Percentiles rank a stretch among this genome's conserved stretches.
phyloP scores from a whole-genome alignment of 2,888 invertebrate genomes.

The Meghimatium bilineatum region DNA sequence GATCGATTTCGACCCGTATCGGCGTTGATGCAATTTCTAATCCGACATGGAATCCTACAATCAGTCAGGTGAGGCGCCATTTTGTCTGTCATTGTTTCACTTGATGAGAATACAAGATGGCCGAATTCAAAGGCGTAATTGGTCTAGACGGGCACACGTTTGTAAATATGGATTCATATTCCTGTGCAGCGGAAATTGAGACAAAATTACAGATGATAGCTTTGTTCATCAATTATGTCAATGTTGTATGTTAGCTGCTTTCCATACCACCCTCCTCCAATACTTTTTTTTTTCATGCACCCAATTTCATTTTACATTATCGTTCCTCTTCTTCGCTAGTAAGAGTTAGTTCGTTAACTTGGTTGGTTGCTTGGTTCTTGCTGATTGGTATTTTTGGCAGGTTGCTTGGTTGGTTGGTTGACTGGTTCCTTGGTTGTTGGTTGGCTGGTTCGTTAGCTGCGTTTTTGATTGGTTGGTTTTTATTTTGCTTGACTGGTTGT shows the following conservation, averaged over 20 bases:
- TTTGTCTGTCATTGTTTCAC: background rate
- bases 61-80: background rate
- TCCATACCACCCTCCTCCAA: too few relatives aligned
- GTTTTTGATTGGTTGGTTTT: background rate
- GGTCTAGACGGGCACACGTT: too few relatives aligned
- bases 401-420: background rate
- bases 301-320: too few relatives aligned
- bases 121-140: background rate
- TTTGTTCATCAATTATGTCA: too few relatives aligned
- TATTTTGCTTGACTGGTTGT: background rate
- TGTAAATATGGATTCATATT: too few relatives aligned
- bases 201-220: too few relatives aligned
- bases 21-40: background rate
- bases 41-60: background rate
- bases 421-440: background rate
- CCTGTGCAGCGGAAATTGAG: too few relatives aligned
- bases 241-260: too few relatives aligned
- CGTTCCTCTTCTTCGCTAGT: too few relatives aligned
- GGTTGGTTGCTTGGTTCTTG: too few relatives aligned
- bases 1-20: background rate
- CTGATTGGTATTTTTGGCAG: too few relatives aligned
- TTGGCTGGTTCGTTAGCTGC: background rate
- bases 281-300: too few relatives aligned
- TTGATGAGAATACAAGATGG: background rate
- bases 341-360: constrained; percentile 1